These are phyloP conservation scores for Oligia strigilis DNA, from an alignment of 2,888 invertebrate genomes.

Conservation along the genomic window DNA sequence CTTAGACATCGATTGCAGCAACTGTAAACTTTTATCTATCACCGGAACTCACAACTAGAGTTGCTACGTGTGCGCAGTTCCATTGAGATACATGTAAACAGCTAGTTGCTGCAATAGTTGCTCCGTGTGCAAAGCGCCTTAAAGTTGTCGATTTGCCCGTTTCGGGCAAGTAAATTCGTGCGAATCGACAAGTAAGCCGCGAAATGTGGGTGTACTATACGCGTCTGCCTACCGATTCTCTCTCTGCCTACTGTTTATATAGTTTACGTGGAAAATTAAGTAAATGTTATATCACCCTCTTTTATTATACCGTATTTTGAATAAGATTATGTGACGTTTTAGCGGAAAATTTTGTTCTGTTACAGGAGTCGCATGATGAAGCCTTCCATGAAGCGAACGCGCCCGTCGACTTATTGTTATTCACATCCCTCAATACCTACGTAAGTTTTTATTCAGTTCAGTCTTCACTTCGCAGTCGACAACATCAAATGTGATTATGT, in stretches of 20 bases:
- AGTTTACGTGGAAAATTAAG: not conserved
- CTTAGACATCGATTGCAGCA: too few species aligned
- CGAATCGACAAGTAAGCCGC: too few species aligned
- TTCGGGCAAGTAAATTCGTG: too few species aligned
- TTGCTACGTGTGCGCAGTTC: too few species aligned
- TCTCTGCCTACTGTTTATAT: too few species aligned
- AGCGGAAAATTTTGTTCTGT: constrained; percentile 41
- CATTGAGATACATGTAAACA: too few species aligned
- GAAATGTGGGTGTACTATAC: not conserved
- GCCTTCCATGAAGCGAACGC: constrained; percentile 18
- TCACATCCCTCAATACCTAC: constrained; percentile 22
- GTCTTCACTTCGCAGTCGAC: not conserved
- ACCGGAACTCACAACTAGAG: too few species aligned
- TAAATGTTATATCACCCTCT: not conserved
- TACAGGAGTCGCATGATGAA: constrained; percentile 49
- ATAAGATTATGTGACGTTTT: constrained; percentile 6
- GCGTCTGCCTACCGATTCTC: too few species aligned
- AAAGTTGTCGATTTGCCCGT: too few species aligned
- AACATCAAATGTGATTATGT: constrained; percentile 4
- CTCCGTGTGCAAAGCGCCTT: too few species aligned
- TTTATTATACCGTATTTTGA: not conserved
- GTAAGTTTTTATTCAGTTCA: constrained; percentile 47
- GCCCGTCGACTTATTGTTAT: constrained; percentile 35
- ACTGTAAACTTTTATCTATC: too few species aligned
- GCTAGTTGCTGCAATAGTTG: too few species aligned